These are phyloP conservation scores for Cheilosia pagana DNA, from an alignment of 2,888 invertebrate genomes.

Conservation along the genomic window DNA sequence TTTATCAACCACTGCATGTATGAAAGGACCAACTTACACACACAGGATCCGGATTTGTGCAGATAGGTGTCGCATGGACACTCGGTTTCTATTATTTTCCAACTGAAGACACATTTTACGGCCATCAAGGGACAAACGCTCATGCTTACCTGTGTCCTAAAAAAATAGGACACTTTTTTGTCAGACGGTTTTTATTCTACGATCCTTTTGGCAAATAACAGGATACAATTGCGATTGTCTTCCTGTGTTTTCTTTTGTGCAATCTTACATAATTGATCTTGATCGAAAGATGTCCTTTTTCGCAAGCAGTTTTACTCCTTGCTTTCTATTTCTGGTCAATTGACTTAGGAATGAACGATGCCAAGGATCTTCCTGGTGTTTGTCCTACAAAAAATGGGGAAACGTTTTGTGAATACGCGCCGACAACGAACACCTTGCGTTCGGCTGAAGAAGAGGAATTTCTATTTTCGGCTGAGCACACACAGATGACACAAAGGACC, in stretches of 20 bases:
- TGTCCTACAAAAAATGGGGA: constrained; percentile 19
- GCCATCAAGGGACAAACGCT: constrained; percentile 49
- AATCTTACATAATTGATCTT: constrained; percentile 61
- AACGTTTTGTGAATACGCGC: constrained; percentile 53
- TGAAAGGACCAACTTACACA: constrained; percentile 61
- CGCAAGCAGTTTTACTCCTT: constrained; percentile 51
- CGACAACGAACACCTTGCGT: constrained; percentile 55
- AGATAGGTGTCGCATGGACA: constrained; percentile 65
- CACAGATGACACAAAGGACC: constrained; percentile 51
- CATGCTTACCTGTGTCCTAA: constrained; percentile 56
- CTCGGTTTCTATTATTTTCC: constrained; percentile 55
- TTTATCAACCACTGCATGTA: constrained; percentile 4
- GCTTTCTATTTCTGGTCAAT: constrained; percentile 72
- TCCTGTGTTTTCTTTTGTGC: constrained; percentile 48
- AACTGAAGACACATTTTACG: constrained; percentile 67
- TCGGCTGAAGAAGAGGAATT: constrained; percentile 22
- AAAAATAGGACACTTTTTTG: constrained; percentile 53
- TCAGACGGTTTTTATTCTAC: neutral
- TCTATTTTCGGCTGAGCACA: constrained; percentile 58
- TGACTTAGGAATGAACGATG: constrained; percentile 33
- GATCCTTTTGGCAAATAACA: constrained; percentile 63
- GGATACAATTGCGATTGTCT: constrained; percentile 54
- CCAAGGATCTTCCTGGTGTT: constrained; percentile 28
- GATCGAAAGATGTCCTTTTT: constrained; percentile 63
- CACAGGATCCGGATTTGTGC: constrained; percentile 58